Evolutionary conservation across 2,888 invertebrate genomes (phyloP), one percentile per base, ranked within the genome.

Genomic region (Noctua pronuba): DNA sequence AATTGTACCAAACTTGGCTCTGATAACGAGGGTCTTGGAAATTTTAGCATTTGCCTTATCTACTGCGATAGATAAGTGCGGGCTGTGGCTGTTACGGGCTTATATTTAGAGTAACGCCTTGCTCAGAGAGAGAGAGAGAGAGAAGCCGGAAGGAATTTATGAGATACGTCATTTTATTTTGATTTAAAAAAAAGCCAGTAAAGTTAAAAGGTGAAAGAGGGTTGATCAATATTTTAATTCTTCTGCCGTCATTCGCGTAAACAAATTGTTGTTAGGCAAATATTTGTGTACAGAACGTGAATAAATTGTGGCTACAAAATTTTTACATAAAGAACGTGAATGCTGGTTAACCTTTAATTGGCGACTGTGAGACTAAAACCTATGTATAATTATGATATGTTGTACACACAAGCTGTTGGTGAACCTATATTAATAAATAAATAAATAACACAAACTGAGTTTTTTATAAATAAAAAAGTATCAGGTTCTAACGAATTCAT

Each of bases 21-120:
- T 73, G 87, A 88, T 89, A 85, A 81, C 60, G 79, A 76, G 69
- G 66, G 86, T 72, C 78, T 79, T 68, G 73, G 70, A 80, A 86
- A 85, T 88, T 83, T 82, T 78, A 83, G 69, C 88, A 80, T 77
- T 76, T 79, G 60, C 38, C 82, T 89, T 88, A 89, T 88, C 88
- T 80, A 13, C 68, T 21, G 75, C 79, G 80, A 85, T 82, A 89
- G 80, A 82, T 89, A 89, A 87, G 69, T 80, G 70, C 38, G 76
- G 79, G 80, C 24, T 73, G 77, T 60, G 67, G 75, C 41, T 73
- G 71, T 67, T 78, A 46, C 62, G 18, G 55, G 31, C 68, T 83
- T 85, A 75, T 77, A 52, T 82, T 82, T 69, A 77, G 62, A 67
- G 55, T 82, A 69, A 79, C 24, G 75, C 44, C 67, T 65, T 64